phyloP scores from a whole-genome alignment of 2,113 vertebrate species.

The Stomatorhinus ivindoensis region DNA sequence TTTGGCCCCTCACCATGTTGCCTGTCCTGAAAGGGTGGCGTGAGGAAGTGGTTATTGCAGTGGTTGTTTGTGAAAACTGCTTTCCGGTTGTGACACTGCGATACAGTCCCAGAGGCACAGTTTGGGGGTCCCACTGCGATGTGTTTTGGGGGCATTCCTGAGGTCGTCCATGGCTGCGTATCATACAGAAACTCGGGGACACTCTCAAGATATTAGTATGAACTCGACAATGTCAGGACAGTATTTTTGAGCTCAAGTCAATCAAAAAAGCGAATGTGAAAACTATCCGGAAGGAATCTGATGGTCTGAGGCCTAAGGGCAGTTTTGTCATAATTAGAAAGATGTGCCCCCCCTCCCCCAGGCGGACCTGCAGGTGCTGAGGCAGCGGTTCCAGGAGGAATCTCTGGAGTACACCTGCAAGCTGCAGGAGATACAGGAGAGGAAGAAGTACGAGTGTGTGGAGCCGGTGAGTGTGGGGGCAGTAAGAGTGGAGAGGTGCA shows the following conservation, averaged over 20 bases:
- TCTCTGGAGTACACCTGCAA: slow-evolving; percentile 93
- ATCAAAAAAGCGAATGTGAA: not conserved
- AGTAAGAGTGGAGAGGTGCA: not conserved
- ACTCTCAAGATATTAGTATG: not conserved
- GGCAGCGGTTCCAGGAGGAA: slow-evolving; percentile 87
- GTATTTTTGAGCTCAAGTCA: not conserved
- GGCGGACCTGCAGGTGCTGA: slow-evolving; percentile 78
- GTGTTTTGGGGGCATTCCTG: not conserved
- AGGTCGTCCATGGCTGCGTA: not conserved
- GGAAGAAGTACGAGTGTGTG: slow-evolving; percentile 97
- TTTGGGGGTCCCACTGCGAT: not conserved
- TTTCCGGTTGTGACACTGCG: too few species aligned
- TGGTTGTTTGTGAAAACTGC: not conserved
- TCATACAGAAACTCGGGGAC: not conserved
- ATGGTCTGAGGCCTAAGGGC: not conserved
- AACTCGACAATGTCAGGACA: not conserved
- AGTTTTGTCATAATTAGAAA: not conserved
- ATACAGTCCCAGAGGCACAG: not conserved
- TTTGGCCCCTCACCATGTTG: not conserved
- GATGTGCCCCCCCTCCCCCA: slow-evolving; percentile 39
- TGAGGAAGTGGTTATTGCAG: not conserved
- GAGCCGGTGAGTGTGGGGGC: slow-evolving; percentile 76
- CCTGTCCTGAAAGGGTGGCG: not conserved
- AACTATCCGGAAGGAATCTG: not conserved
- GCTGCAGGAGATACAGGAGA: slow-evolving; percentile 93